These are phyloP conservation scores for Lamproptera curius DNA, from an alignment of 2,888 invertebrate species.

Conservation along the genomic window DNA sequence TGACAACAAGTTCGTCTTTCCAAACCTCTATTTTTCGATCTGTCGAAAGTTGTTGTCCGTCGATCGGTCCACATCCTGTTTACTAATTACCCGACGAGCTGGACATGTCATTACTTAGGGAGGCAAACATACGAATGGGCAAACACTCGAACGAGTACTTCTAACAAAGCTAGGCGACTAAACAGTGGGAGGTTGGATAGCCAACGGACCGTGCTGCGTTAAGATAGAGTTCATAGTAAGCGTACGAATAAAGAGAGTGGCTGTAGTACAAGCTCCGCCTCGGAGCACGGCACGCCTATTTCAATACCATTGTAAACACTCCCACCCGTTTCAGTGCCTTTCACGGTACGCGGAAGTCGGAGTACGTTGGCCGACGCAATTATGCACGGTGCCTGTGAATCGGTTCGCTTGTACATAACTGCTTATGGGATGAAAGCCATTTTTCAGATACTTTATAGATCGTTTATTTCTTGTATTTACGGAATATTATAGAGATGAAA, in stretches of 20 bases:
- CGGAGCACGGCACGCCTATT: slow-evolving; percentile 18
- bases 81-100: slow-evolving; percentile 2
- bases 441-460: too few species aligned
- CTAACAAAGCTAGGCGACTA: slow-evolving; percentile 2
- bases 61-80: slow-evolving; percentile 5
- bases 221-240: slow-evolving; percentile 6
- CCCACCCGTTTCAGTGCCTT: slow-evolving; percentile 19
- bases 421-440: too few species aligned
- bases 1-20: too few species aligned
- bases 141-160: slow-evolving; percentile 6
- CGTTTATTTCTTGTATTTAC: too few species aligned
- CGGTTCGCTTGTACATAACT: too few species aligned
- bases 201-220: background rate
- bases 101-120: slow-evolving; percentile 13
- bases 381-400: too few species aligned
- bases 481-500: too few species aligned
- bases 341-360: slow-evolving; percentile 3
- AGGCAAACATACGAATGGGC: slow-evolving; percentile 12
- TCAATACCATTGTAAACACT: slow-evolving; percentile 10
- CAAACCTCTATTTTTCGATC: background rate
- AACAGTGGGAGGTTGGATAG: background rate
- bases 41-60: too few species aligned
- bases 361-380: background rate
- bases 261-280: slow-evolving; percentile 15
- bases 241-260: slow-evolving; percentile 12